These are phyloP conservation scores for Berghia stephanieae DNA, from an alignment of 1,140 invertebrate species.

Conservation along the genomic window DNA sequence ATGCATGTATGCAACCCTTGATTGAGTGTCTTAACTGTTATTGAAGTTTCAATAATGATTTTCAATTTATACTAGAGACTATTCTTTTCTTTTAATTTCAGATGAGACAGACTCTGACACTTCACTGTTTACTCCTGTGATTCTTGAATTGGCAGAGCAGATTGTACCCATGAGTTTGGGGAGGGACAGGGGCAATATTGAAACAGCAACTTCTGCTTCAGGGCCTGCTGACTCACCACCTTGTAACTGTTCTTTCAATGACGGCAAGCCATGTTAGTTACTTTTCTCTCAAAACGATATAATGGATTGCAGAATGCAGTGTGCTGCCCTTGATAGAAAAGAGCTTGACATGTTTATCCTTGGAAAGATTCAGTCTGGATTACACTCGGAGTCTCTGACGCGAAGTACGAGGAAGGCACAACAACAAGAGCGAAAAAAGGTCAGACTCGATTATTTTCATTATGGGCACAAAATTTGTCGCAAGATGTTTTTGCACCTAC, in stretches of 20 bases:
- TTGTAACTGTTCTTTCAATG: background rate
- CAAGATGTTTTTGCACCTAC: background rate
- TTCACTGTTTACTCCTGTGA: too few relatives aligned
- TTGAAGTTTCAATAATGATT: too few relatives aligned
- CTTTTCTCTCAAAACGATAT: background rate
- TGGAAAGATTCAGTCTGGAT: background rate
- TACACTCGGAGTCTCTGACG: background rate
- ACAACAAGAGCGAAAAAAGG: background rate
- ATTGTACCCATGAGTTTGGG: too few relatives aligned
- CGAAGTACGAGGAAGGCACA: background rate
- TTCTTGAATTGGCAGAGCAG: too few relatives aligned
- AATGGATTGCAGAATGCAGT: background rate
- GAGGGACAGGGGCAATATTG: too few relatives aligned
- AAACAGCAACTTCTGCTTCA: too few relatives aligned
- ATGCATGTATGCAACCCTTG: too few relatives aligned
- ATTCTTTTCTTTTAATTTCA: too few relatives aligned
- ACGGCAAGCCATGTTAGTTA: background rate
- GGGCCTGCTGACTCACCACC: too few relatives aligned
- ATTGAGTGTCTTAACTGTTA: too few relatives aligned
- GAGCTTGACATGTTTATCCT: conserved; percentile 6
- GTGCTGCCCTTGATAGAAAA: background rate
- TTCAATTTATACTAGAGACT: too few relatives aligned
- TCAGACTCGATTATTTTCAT: background rate
- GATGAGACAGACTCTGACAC: too few relatives aligned
- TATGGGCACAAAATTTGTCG: background rate